Percentiles rank a stretch among this genome's conserved stretches.
phyloP scores from a whole-genome alignment of 2,888 invertebrate genomes.

The Ischnura elegans region DNA sequence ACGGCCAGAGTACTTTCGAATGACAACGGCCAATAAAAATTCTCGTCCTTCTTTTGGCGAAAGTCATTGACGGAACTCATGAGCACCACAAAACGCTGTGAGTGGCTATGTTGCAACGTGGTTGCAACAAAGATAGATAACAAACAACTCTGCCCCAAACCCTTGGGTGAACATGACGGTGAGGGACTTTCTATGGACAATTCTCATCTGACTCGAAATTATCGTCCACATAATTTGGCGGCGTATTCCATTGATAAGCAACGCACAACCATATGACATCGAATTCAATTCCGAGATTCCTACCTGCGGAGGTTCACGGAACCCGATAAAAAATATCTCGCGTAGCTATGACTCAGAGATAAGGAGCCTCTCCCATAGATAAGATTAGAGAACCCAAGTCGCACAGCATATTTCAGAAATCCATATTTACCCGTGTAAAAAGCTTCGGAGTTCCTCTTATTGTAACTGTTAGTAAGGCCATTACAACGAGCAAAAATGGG shows the following conservation, averaged over 20 bases:
- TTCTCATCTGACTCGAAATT: neutral
- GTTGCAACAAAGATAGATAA: too few species aligned
- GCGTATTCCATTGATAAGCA: neutral
- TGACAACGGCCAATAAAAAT: too few species aligned
- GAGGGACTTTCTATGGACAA: too few species aligned
- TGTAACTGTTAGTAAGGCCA: neutral
- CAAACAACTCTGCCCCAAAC: too few species aligned
- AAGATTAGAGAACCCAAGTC: slow-evolving; percentile 2
- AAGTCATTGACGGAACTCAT: too few species aligned
- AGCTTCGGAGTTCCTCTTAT: neutral
- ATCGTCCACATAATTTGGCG: neutral
- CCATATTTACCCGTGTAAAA: neutral
- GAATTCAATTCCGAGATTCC: neutral
- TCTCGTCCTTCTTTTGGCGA: too few species aligned
- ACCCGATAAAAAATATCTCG: neutral
- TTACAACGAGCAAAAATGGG: neutral
- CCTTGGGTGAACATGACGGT: too few species aligned
- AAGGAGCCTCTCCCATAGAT: neutral
- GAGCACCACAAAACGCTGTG: too few species aligned
- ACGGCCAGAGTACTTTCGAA: too few species aligned
- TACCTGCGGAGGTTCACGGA: neutral
- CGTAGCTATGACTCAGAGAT: slow-evolving; percentile 12
- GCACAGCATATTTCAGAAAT: neutral
- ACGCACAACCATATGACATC: neutral
- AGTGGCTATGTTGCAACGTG: too few species aligned